These are phyloP conservation scores for Cuniculus paca DNA, from an alignment of 2,797 vertebrate species.

Conservation along the genomic window DNA sequence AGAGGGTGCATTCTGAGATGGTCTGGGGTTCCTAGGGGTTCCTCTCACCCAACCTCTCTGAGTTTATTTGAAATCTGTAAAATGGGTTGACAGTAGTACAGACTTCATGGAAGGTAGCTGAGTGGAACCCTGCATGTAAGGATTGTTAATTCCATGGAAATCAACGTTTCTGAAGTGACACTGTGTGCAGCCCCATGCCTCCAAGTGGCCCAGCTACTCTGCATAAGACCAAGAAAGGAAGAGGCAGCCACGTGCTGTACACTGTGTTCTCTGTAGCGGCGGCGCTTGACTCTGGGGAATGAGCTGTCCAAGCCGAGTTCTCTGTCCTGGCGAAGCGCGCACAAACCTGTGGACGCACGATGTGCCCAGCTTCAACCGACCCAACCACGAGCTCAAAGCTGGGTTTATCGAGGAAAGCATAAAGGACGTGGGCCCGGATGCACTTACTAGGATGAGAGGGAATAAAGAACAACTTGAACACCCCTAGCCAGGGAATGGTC, in stretches of 20 bases:
- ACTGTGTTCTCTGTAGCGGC: neutral
- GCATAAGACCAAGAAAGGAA: neutral
- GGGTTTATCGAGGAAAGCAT: neutral
- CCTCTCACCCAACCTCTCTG: neutral
- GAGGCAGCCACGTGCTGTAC: neutral
- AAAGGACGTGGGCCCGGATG: neutral
- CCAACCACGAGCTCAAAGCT: neutral
- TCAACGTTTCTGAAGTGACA: neutral
- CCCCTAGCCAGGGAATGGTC: too few species aligned
- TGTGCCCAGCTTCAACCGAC: neutral
- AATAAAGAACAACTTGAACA: neutral
- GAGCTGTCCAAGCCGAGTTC: neutral
- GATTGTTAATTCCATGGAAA: neutral
- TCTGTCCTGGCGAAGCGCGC: neutral
- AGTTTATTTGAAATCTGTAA: neutral
- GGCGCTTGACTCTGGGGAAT: neutral
- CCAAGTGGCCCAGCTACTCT: too few species aligned
- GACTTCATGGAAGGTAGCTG: neutral
- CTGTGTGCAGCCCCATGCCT: neutral
- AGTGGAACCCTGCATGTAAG: neutral
- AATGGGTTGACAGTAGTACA: neutral
- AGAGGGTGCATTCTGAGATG: neutral
- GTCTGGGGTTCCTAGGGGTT: neutral
- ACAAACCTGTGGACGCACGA: accelerated
- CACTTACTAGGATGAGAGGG: neutral